Evolutionary conservation across 2,797 vertebrate species (phyloP), one percentile per base, ranked within the genome.

Genomic region (Myoxocephalus aenaeus): DNA sequence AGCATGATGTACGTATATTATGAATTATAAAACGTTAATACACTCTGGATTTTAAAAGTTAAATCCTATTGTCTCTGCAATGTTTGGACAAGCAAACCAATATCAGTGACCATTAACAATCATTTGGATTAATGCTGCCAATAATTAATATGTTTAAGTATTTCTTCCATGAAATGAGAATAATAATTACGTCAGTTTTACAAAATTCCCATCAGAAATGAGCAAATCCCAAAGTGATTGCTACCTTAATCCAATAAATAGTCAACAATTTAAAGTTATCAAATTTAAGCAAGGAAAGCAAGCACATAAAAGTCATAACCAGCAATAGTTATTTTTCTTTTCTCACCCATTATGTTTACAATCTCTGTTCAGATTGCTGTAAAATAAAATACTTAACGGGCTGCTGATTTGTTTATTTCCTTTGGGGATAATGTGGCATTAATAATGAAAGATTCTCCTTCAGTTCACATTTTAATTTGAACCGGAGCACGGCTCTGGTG

Each of bases 381-480:
- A 32, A 69, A 54, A 69, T 51, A 22, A 70, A 74, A 70, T 18
- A 53, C 40, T 42, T 56, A 54, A 69, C 1, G 2, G 36, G 25
- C 59, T 1, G 4, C 12, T 70, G 11, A 54, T 63, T 13, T 22
- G 36, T 57, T 64, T 58, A 36, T 65, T 54, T 57, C 3, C 32
- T 25, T 4, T n/a, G 7, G 51, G 32, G 74, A 7, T 48, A 17
- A 72, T 29, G 8, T 29, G 42, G 11, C 57, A 36, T n/a, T 75
- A 79, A 75, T 70, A 66, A 78, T 76, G n/a, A 80, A 69, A 59
- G 36, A 73, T 72, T 38, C 51, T 59, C 51, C 32, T 36, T 61
- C 11, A 0, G 25, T 65, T 15, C n/a, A 58, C 42, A 20, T 22
- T 67, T 65, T 20, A 36, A 27, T 44, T 71, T 68, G 61, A 54